These are phyloP conservation scores for Leptobrachium ailaonicum DNA, from an alignment of 2,113 vertebrate species.

Conservation along the genomic window DNA sequence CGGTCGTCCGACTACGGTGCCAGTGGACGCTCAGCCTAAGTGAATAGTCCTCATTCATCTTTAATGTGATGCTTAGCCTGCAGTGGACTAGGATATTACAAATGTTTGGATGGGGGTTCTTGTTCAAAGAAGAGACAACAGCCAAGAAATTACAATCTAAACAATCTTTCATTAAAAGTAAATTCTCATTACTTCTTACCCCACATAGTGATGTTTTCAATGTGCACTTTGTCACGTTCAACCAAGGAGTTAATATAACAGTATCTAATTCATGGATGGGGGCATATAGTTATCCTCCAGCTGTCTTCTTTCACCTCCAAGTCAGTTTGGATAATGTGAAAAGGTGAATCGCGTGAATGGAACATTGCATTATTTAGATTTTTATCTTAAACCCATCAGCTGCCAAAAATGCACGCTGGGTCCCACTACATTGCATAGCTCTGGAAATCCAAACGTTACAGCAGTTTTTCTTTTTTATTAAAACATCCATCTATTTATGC, in stretches of 20 bases:
- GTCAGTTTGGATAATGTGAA: constrained; percentile 18
- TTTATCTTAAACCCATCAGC: constrained; percentile 13
- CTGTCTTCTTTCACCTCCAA: constrained; percentile 21
- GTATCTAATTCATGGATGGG: background rate
- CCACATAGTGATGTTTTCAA: too few species aligned
- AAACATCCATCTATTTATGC: background rate
- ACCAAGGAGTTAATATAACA: background rate
- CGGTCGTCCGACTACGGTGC: too few species aligned
- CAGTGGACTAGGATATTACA: too few species aligned
- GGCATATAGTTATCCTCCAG: constrained; percentile 13
- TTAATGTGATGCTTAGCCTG: too few species aligned
- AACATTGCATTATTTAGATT: constrained; percentile 30
- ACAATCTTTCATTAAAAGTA: too few species aligned
- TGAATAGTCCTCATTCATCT: too few species aligned
- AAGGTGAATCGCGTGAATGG: constrained; percentile 29
- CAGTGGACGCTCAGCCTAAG: too few species aligned
- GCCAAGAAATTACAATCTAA: too few species aligned
- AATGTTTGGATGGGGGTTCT: too few species aligned
- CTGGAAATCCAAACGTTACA: background rate
- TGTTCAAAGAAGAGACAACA: too few species aligned
- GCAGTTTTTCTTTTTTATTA: background rate
- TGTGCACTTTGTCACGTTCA: too few species aligned
- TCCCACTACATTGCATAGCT: background rate
- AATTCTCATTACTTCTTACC: too few species aligned
- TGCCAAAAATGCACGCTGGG: constrained; percentile 7